These are phyloP conservation scores for Cyprinodon tularosa DNA, from an alignment of 2,113 vertebrate genomes.

Conservation along the genomic window DNA sequence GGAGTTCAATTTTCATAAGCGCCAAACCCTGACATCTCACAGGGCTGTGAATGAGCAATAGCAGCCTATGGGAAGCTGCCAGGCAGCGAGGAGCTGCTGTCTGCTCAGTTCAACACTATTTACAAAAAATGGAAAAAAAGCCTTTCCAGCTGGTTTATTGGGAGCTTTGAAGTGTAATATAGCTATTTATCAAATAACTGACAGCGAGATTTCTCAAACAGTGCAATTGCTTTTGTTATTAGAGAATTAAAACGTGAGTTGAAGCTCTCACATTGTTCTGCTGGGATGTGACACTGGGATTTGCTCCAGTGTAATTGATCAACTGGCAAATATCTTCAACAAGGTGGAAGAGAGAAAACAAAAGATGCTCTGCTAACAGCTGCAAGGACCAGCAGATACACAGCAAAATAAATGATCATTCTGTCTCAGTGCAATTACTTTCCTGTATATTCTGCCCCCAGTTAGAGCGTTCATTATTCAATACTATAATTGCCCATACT, in stretches of 20 bases:
- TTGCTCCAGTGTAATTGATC: conserved; percentile 48
- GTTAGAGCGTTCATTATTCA: conserved; percentile 34
- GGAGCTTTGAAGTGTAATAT: conserved; percentile 67
- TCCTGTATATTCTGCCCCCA: conserved; percentile 34
- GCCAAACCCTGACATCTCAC: conserved; percentile 53
- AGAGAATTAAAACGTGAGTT: conserved; percentile 60
- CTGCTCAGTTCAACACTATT: conserved; percentile 34
- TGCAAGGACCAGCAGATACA: conserved; percentile 40
- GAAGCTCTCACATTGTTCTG: conserved; percentile 33
- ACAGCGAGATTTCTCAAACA: conserved; percentile 45
- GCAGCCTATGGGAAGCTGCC: conserved; percentile 44
- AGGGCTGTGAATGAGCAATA: conserved; percentile 60
- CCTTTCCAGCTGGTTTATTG: conserved; percentile 53
- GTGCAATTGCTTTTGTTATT: conserved; percentile 64
- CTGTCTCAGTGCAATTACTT: conserved; percentile 63
- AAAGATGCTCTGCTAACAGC: conserved; percentile 38
- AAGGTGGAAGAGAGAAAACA: conserved; percentile 31
- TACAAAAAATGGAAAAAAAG: conserved; percentile 17
- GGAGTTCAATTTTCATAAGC: conserved; percentile 65
- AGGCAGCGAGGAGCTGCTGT: conserved; percentile 36
- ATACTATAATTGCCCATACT: conserved; percentile 21
- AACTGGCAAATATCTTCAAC: conserved; percentile 36
- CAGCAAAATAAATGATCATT: conserved; percentile 42
- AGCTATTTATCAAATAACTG: conserved; percentile 64
- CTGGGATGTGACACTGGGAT: conserved; percentile 52